Percentiles rank a stretch among this genome's conserved stretches.
These are phyloP conservation scores for Heterodera schachtii DNA, from an alignment of 1,140 invertebrate genomes.

Conservation along the genomic window DNA sequence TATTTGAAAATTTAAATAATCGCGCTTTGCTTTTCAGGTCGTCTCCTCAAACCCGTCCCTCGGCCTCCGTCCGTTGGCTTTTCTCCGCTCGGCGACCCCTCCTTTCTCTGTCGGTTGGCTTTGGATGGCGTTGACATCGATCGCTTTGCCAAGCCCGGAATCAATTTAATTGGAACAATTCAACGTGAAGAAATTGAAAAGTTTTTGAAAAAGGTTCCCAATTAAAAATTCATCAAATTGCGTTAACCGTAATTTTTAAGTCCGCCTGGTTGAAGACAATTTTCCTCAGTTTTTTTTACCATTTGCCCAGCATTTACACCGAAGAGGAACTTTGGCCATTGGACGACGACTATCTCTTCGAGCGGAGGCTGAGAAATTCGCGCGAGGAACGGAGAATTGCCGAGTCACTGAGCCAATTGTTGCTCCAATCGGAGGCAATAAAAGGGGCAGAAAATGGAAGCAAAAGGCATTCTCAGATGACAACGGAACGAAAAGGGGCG, in stretches of 20 bases:
- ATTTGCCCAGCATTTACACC: constrained; percentile 41
- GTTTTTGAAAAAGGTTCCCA: background rate
- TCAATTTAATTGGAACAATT: background rate
- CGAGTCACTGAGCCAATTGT: constrained; percentile 35
- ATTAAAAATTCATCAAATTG: background rate
- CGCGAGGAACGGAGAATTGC: constrained; percentile 32
- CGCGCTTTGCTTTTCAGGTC: background rate
- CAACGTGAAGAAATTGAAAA: constrained; percentile 13
- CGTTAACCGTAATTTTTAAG: background rate
- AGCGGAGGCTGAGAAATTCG: constrained; percentile 19
- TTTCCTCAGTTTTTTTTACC: background rate
- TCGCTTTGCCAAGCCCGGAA: background rate
- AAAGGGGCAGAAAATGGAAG: background rate
- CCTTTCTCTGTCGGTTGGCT: background rate
- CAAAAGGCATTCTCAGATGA: background rate
- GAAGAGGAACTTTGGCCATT: constrained; percentile 48
- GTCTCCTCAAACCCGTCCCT: background rate
- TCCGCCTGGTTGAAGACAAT: constrained; percentile 6
- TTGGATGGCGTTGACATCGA: constrained; percentile 23
- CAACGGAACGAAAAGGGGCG: background rate
- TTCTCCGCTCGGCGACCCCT: background rate
- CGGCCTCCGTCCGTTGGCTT: background rate
- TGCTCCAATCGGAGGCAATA: constrained; percentile 33
- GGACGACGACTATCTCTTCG: constrained; percentile 27
- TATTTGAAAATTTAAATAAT: too few species aligned